Conservation (phyloP, 2,888 invertebrate species). For the Parasteatoda lunata region DNA sequence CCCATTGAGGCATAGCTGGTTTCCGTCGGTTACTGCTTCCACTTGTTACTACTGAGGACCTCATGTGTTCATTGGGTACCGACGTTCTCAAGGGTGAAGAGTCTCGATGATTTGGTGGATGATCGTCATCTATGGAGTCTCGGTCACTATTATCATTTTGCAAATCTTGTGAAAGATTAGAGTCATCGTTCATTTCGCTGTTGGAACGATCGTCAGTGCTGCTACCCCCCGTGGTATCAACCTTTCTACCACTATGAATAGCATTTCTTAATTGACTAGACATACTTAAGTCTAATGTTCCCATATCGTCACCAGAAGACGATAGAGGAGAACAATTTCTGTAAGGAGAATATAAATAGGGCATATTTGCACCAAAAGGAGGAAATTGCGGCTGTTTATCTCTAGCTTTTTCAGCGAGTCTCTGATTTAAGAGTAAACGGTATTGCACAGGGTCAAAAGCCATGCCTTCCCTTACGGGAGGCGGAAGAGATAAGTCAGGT, state of each 20-base stretch:
- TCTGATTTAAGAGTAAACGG: constrained; percentile 89
- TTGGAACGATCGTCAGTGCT: constrained; percentile 87
- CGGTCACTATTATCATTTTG: constrained; percentile 72
- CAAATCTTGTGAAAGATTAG: constrained; percentile 78
- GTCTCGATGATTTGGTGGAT: neutral
- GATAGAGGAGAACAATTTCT: constrained; percentile 70
- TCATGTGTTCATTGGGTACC: constrained; percentile 15
- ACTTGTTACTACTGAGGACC: constrained; percentile 16
- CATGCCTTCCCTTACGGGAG: constrained; percentile 60
- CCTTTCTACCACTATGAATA: constrained; percentile 36
- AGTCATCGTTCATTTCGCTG: constrained; percentile 82
- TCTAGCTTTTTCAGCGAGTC: constrained; percentile 81
- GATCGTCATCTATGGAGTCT: constrained; percentile 54
- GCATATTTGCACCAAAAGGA: constrained; percentile 41
- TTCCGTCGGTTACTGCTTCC: constrained; percentile 81
- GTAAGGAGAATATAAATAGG: constrained; percentile 63
- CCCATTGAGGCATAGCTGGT: constrained; percentile 97
- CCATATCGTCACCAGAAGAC: constrained; percentile 70
- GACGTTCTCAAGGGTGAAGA: constrained; percentile 21
- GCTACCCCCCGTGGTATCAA: constrained; percentile 82
- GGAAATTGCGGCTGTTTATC: constrained; percentile 61
- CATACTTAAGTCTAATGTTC: constrained; percentile 83
- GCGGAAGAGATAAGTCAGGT: constrained; percentile 34
- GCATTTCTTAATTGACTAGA: constrained; percentile 69
- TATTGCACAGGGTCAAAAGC: constrained; percentile 92